A percentile compares a stretch with the other conserved stretches of the same genome.
These are phyloP conservation scores for Apomyelois bistriatella DNA, from an alignment of 2,888 invertebrate species.

Conservation along the genomic window DNA sequence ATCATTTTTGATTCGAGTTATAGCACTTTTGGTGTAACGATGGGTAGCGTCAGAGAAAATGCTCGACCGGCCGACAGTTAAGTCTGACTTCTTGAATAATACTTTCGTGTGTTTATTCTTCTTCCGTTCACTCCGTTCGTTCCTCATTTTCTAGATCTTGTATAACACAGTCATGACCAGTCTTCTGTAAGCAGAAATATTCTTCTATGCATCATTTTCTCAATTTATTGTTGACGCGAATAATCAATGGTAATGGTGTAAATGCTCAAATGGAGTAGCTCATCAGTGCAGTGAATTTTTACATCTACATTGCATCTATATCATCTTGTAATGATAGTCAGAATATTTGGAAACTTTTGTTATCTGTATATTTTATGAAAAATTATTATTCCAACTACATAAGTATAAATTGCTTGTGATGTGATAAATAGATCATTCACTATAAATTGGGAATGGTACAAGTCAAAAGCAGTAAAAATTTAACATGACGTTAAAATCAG, in stretches of 20 bases:
- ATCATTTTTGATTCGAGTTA: constrained; percentile 41
- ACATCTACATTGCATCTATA: too few species aligned
- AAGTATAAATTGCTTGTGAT: too few species aligned
- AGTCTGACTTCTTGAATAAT: constrained; percentile 53
- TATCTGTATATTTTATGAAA: too few species aligned
- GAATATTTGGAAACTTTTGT: too few species aligned
- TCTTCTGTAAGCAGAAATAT: constrained; percentile 67
- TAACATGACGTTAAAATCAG: too few species aligned
- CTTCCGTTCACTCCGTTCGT: constrained; percentile 27
- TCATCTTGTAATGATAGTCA: too few species aligned
- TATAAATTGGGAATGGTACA: too few species aligned
- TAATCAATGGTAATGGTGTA: background rate
- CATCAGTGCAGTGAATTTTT: too few species aligned
- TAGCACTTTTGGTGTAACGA: constrained; percentile 34
- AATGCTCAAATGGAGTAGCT: too few species aligned
- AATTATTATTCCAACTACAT: too few species aligned
- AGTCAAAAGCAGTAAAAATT: too few species aligned
- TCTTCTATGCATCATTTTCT: constrained; percentile 51
- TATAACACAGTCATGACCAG: constrained; percentile 17
- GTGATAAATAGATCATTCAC: too few species aligned
- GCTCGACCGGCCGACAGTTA: constrained; percentile 42
- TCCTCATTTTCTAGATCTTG: constrained; percentile 40
- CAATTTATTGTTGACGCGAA: constrained; percentile 17
- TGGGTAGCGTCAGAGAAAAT: constrained; percentile 47
- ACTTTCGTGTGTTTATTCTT: constrained; percentile 38